These are phyloP conservation scores for Tipula confusa DNA, from an alignment of 2,888 invertebrate species.

Conservation along the genomic window DNA sequence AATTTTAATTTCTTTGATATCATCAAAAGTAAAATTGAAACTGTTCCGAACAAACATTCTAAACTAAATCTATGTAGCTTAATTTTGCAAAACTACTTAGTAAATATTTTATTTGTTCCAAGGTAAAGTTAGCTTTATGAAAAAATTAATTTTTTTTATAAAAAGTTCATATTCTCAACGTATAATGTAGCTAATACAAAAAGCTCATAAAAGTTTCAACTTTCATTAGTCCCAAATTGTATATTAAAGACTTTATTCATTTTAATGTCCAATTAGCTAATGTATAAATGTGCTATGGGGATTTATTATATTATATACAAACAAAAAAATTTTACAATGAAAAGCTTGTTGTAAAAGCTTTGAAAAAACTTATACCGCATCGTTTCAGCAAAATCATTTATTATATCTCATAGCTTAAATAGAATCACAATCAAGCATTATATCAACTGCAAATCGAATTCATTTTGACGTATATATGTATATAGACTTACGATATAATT, in stretches of 20 bases:
- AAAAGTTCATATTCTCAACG: background rate
- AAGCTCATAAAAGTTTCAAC: background rate
- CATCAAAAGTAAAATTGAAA: too few relatives aligned
- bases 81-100: background rate
- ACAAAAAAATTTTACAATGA: too few relatives aligned
- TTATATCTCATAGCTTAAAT: too few relatives aligned
- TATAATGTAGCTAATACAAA: background rate
- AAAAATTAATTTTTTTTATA: background rate
- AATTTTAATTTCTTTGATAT: too few relatives aligned
- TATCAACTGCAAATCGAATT: too few relatives aligned
- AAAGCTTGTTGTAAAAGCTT: too few relatives aligned
- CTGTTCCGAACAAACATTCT: background rate
- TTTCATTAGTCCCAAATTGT: background rate
- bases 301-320: too few relatives aligned
- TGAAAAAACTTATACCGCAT: too few relatives aligned
- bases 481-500: too few relatives aligned
- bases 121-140: background rate
- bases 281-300: background rate
- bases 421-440: too few relatives aligned
- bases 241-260: background rate
- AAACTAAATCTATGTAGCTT: background rate
- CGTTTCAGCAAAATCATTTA: too few relatives aligned
- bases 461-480: too few relatives aligned
- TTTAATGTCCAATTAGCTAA: background rate
- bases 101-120: background rate